Conservation (phyloP, 92 coral and sea anemone species). For the Meandrina meandrites region DNA sequence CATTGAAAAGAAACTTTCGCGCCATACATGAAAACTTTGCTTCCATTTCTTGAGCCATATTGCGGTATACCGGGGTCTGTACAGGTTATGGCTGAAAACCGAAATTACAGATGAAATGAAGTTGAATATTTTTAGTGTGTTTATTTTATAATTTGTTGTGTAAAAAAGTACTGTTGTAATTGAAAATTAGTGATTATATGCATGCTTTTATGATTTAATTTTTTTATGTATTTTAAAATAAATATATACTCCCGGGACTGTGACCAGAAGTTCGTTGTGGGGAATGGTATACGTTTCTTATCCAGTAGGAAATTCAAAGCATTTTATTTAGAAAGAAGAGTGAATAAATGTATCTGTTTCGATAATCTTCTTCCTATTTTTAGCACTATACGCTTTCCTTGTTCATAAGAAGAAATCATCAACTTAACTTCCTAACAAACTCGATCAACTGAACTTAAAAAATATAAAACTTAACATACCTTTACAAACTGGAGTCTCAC, state of each 20-base stretch:
- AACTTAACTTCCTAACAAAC: neutral
- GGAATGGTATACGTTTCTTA: no score
- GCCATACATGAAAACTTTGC: slow-evolving; percentile 15
- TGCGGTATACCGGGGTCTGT: slow-evolving; percentile 64
- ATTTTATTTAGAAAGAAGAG: no score
- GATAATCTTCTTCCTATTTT: no score
- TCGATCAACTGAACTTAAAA: neutral
- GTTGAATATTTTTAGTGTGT: neutral
- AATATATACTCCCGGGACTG: no score
- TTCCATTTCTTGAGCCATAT: slow-evolving; percentile 47
- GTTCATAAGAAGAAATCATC: neutral
- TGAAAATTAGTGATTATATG: no score
- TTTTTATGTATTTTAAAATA: no score
- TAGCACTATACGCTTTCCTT: no score
- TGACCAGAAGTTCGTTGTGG: no score
- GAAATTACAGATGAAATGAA: neutral
- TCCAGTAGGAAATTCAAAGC: no score
- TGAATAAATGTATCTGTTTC: no score
- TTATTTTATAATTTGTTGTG: neutral
- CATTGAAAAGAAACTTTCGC: slow-evolving; percentile 51
- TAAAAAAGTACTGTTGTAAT: no score
- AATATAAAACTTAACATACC: slow-evolving; percentile 29
- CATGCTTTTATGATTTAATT: no score
- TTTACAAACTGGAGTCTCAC: slow-evolving; percentile 59
- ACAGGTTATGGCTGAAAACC: slow-evolving; percentile 34